A percentile compares a stretch with the other conserved stretches of the same genome.
phyloP scores from a whole-genome alignment of 2,113 vertebrate species.

The Turnix velox region DNA sequence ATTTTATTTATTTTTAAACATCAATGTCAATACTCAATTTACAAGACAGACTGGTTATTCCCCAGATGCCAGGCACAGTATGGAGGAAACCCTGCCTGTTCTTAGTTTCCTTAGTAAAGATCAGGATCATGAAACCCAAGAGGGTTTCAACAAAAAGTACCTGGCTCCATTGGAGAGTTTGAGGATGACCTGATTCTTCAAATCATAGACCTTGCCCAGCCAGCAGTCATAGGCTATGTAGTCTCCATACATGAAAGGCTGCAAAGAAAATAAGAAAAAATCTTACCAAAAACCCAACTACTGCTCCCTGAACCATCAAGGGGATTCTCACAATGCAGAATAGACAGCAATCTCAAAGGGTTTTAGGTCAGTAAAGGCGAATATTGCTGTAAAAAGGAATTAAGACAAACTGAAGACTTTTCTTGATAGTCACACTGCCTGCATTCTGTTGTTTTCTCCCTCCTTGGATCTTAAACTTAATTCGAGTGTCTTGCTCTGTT shows the following conservation, averaged over 20 bases:
- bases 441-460: not conserved
- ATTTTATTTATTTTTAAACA: not conserved
- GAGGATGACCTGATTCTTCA: constrained; percentile 96
- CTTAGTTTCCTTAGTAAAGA: not conserved
- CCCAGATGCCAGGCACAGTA: not conserved
- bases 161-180: constrained; percentile 98
- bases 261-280: not conserved
- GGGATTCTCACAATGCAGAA: not conserved
- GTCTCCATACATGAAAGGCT: constrained; percentile 99
- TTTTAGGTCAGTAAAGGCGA: not conserved
- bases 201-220: constrained; percentile 96
- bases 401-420: not conserved
- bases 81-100: not conserved
- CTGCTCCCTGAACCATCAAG: not conserved
- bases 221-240: constrained; percentile 98
- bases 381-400: not conserved
- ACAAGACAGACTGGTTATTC: not conserved
- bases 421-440: not conserved
- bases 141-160: constrained; percentile 60
- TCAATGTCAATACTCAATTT: not conserved
- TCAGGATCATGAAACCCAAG: not conserved
- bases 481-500: not conserved
- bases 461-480: not conserved
- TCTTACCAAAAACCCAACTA: not conserved
- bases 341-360: not conserved